Base-by-base conservation (phyloP, 2,797 vertebrate genomes). In the Oreortyx pictus region DNA sequence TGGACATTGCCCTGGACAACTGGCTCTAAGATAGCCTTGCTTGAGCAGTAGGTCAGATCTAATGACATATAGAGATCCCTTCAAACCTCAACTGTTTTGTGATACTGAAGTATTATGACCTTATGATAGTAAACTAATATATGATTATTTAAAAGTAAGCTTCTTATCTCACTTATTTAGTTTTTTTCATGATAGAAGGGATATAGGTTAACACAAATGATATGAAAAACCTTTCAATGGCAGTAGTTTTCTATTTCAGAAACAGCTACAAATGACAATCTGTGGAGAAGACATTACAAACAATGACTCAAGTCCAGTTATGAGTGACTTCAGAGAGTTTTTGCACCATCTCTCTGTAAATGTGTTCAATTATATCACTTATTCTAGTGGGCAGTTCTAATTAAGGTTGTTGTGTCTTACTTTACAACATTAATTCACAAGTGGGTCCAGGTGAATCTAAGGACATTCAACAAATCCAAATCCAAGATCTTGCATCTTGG, bases 401-500 rank as follows among this genome's bases (percentile, higher is more conserved):
- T 78, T 67, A 86, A 29, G 8, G 8, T 8, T 72, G 11, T 39
- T 92, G 50, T 67, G 6, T 47, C 80, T 83, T 90, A n/a, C 86
- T 81, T 88, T 88, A 52, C 19, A 68, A 43, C 7, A 44, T 29
- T 29, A 52, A 52, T 52, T 52, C 17, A 52, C 29, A 52, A 52
- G 50, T 27, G 15, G 27, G 50, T 29, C 50, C 27, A 52, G 27
- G 9, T 52, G 15, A 29, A 52, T 52, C 8, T 17, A 29, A 52
- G 27, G 50, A 52, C 29, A 27, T 52, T 52, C 27, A 52, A 29
- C 50, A 52, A 29, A 52, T 52, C 50, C 27, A 52, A 52, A 17
- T 29, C 27, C 17, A 17, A 52, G 16, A 52, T 52, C 50, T 29
- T 52, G 9, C 15, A 52, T 29, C 8, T 52, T 27, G 27, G 50